Percentiles rank a stretch among this genome's conserved stretches.
Conservation (phyloP, 2,888 invertebrate genomes). For the Apotomis betuletana region DNA sequence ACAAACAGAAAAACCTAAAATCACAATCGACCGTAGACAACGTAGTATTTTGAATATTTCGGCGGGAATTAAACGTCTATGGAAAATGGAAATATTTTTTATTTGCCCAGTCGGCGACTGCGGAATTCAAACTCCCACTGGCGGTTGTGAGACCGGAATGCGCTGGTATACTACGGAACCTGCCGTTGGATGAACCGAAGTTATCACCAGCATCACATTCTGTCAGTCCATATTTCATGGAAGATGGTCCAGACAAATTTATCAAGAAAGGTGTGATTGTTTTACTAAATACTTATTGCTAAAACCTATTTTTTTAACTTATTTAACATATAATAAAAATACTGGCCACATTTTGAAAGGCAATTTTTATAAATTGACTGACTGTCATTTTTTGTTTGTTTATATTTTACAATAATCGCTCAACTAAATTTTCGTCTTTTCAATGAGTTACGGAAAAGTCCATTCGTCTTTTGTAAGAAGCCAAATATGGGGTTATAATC, state of each 20-base stretch:
- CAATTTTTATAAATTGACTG: neutral
- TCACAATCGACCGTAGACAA: no score
- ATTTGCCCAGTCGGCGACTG: slow-evolving; percentile 84
- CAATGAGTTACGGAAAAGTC: slow-evolving; percentile 73
- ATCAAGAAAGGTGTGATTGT: slow-evolving; percentile 84
- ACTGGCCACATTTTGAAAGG: slow-evolving; percentile 13
- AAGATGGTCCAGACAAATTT: slow-evolving; percentile 84
- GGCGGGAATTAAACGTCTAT: slow-evolving; percentile 25
- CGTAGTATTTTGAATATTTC: no score
- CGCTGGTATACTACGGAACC: slow-evolving; percentile 84
- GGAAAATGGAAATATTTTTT: slow-evolving; percentile 24
- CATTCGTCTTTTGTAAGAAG: slow-evolving; percentile 73
- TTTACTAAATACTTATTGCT: neutral
- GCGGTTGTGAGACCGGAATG: slow-evolving; percentile 87
- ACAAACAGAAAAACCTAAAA: no score
- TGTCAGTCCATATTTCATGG: slow-evolving; percentile 87
- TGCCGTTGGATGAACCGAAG: slow-evolving; percentile 84
- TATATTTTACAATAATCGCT: slow-evolving; percentile 29
- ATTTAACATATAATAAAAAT: neutral
- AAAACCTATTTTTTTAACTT: slow-evolving; percentile 5
- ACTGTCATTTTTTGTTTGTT: slow-evolving; percentile 20
- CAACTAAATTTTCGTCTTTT: slow-evolving; percentile 13
- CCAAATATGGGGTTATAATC: slow-evolving; percentile 79
- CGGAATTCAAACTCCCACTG: slow-evolving; percentile 87
- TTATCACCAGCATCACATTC: slow-evolving; percentile 83